Evolutionary conservation across 2,797 vertebrate species (phyloP).

Genomic region (Leucoraja ocellata): DNA sequence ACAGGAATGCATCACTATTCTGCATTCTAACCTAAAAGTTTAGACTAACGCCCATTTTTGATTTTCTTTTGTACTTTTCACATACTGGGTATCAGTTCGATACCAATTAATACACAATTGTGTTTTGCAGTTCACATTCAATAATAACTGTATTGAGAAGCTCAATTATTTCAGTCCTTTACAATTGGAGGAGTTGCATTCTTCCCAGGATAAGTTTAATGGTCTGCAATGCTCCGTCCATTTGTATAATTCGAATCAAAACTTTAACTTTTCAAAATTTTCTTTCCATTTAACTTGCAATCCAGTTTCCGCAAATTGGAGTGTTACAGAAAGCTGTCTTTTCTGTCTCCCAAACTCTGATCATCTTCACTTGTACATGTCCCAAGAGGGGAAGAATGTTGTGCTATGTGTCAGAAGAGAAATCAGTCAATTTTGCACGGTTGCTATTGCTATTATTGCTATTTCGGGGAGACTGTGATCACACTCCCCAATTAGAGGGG

Average conservation of each 20-base stretch:
- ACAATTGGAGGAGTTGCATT: background rate
- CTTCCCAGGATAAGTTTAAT: background rate
- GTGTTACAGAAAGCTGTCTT: constrained; percentile 12
- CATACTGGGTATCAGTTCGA: background rate
- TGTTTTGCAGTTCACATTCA: background rate
- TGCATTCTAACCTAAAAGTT: background rate
- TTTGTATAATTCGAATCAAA: constrained; percentile 24
- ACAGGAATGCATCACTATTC: background rate
- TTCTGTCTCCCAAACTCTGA: constrained; percentile 18
- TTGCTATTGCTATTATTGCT: background rate
- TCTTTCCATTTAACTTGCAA: background rate
- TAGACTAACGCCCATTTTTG: background rate
- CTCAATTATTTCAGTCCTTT: background rate
- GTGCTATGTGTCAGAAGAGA: background rate
- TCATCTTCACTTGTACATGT: background rate
- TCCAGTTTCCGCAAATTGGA: constrained; percentile 14
- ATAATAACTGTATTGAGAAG: background rate
- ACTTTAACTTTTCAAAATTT: background rate
- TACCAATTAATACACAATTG: background rate
- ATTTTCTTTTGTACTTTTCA: background rate
- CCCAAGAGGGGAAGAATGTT: constrained; percentile 23
- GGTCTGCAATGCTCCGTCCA: background rate
- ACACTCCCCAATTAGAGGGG: constrained; percentile 24
- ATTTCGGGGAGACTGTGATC: constrained; percentile 25
- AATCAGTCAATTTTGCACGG: background rate